Evolutionary conservation across 2,113 vertebrate genomes (phyloP).

Genomic region (Vulpes vulpes): DNA sequence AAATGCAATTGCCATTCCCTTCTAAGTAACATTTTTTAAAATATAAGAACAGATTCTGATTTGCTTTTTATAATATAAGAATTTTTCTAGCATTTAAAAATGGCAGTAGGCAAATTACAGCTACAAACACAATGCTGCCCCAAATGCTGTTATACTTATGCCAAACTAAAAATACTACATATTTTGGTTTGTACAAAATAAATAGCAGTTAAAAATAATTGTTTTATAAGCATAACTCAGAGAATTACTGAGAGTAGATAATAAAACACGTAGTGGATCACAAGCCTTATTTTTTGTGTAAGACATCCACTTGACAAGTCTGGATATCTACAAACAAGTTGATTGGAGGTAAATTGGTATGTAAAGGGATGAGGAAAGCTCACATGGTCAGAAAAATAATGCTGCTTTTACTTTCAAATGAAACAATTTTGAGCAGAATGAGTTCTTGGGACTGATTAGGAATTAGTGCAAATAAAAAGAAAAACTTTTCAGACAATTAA

Average conservation of each 20-base stretch:
- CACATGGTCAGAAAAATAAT: background rate
- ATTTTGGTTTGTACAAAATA: background rate
- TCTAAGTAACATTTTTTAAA: background rate
- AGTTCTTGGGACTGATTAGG: background rate
- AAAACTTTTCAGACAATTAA: slow-evolving; percentile 27
- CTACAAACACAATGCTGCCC: background rate
- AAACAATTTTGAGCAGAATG: slow-evolving; percentile 6
- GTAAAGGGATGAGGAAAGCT: background rate
- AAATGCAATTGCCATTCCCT: background rate
- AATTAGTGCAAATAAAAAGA: slow-evolving; percentile 40
- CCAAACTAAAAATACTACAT: slow-evolving; percentile 1
- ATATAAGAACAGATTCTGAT: background rate
- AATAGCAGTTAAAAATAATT: background rate
- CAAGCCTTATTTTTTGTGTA: background rate
- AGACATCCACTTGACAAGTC: background rate
- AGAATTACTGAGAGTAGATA: background rate
- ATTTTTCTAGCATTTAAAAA: slow-evolving; percentile 25
- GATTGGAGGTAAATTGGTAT: background rate
- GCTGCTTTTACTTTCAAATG: background rate
- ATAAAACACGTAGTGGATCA: background rate
- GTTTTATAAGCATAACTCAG: background rate
- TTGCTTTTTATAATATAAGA: background rate
- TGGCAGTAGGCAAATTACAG: background rate
- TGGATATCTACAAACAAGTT: background rate
- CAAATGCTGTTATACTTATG: background rate